Evolutionary conservation across 2,888 invertebrate species (phyloP), one percentile per base, ranked within the genome.

Genomic region (Tryphoninae sp.): DNA sequence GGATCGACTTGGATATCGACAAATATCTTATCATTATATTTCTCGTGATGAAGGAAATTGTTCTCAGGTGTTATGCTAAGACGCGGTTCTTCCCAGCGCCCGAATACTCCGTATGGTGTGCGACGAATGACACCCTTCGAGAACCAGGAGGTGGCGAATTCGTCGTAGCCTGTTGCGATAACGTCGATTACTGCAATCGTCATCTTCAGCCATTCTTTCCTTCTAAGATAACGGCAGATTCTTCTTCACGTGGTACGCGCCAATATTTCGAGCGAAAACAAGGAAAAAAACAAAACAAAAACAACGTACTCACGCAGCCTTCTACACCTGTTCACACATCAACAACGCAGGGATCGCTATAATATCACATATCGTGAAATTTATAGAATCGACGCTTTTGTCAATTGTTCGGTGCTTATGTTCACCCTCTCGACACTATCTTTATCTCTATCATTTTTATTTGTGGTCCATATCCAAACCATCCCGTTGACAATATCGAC

Each of bases 151-250:
- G 87, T 92, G 95, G 95, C 93, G 94, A 95, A 90, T 95, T 95
- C 94, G 94, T 94, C 93, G 95, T 96, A 93, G 94, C 94, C 91
- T 97, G 96, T 95, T 97, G 97, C 94, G 94, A 95, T 92, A 93
- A 95, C 91, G 93, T 93, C 93, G 93, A 93, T 92, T 95, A 94
- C 94, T 96, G 96, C 95, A 96, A 96, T 93, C 93, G 93, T 90
- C 93, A 94, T 88, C 93, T 96, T 92, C 94, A 92, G 91, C 94
- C 95, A 91, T 93, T 89, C 76, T 89, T 92, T 80, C 86, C 87
- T 84, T 84, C 86, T 84, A 85, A 86, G 83, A 84, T 86, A 71
- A 87, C 84, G 75, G 86, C 87, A 65, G 86, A 86, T 80, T 87
- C 90, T 86, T 90, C 77, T 77, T 55, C 88, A 87, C 88, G 85